Conservation (phyloP, 2,888 invertebrate genomes). For the Abscondita cerata region DNA sequence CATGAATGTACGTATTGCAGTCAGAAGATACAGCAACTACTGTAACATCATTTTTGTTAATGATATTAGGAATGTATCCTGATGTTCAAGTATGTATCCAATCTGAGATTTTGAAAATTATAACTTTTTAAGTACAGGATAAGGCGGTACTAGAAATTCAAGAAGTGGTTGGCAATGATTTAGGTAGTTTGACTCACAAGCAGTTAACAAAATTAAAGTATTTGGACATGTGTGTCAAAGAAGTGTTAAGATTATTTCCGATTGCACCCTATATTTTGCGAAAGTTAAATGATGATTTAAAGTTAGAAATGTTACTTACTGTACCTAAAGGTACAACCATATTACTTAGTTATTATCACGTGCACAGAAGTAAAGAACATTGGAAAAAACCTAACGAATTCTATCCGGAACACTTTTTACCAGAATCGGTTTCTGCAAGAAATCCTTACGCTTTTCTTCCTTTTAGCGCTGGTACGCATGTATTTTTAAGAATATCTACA, state of each 20-base stretch:
- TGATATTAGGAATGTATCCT: constrained; percentile 53
- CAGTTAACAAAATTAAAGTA: constrained; percentile 46
- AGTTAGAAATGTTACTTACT: constrained; percentile 41
- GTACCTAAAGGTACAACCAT: constrained; percentile 46
- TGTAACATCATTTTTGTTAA: constrained; percentile 39
- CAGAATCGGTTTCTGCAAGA: constrained; percentile 44
- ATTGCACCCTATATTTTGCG: constrained; percentile 49
- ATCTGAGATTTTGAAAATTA: neutral
- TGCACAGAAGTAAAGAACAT: constrained; percentile 46
- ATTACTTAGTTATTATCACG: constrained; percentile 45
- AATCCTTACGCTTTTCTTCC: constrained; percentile 49
- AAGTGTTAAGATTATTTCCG: constrained; percentile 47
- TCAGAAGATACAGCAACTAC: constrained; percentile 48
- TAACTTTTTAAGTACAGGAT: constrained; percentile 9
- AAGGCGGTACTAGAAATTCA: constrained; percentile 47
- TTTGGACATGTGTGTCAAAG: constrained; percentile 51
- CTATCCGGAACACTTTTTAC: constrained; percentile 53
- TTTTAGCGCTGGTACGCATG: constrained; percentile 52
- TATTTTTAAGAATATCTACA: too few species aligned
- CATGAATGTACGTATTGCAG: constrained; percentile 33
- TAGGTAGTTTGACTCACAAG: constrained; percentile 37
- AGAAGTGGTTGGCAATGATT: constrained; percentile 42
- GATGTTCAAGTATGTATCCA: constrained; percentile 46
- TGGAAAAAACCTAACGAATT: constrained; percentile 52
- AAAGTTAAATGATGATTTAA: constrained; percentile 43